Evolutionary conservation across 2,113 vertebrate species (phyloP).

Genomic region (Megalops atlanticus): DNA sequence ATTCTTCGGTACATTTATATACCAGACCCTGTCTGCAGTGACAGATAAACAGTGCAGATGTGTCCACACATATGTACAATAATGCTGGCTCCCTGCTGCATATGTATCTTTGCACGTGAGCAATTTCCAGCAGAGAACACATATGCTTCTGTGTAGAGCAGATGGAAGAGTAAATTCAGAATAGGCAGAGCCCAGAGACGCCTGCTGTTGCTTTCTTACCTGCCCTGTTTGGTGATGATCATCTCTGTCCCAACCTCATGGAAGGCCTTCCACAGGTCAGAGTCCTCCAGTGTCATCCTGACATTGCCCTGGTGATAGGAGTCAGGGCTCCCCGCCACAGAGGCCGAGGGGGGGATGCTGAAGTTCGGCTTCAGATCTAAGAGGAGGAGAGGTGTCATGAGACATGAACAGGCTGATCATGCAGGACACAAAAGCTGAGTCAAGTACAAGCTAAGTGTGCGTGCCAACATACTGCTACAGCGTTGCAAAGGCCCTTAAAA

Average conservation of each 20-base stretch:
- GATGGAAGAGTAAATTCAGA: no score
- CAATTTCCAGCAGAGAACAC: neutral
- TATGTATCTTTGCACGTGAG: neutral
- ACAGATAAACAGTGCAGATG: no score
- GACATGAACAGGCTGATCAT: neutral
- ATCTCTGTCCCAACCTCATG: constrained; percentile 86
- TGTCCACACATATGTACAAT: no score
- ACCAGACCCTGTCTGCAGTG: neutral
- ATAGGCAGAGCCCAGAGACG: no score
- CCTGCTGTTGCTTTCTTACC: constrained; percentile 61
- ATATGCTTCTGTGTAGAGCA: neutral
- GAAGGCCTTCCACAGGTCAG: constrained; percentile 83
- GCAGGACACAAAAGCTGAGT: neutral
- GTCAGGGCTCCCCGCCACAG: constrained; percentile 61
- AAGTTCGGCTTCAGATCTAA: constrained; percentile 75
- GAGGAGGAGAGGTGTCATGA: neutral
- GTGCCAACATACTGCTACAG: neutral
- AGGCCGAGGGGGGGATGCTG: constrained; percentile 59
- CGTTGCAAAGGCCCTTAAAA: neutral
- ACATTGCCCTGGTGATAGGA: constrained; percentile 76
- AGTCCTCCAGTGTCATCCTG: constrained; percentile 76
- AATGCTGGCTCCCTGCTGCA: no score
- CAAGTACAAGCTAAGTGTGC: neutral
- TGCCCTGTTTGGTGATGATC: constrained; percentile 91
- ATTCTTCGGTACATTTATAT: neutral